Percentiles rank a stretch among this genome's conserved stretches.
Conservation (phyloP, 1,140 invertebrate species). For the Harlomillsia oculata region DNA sequence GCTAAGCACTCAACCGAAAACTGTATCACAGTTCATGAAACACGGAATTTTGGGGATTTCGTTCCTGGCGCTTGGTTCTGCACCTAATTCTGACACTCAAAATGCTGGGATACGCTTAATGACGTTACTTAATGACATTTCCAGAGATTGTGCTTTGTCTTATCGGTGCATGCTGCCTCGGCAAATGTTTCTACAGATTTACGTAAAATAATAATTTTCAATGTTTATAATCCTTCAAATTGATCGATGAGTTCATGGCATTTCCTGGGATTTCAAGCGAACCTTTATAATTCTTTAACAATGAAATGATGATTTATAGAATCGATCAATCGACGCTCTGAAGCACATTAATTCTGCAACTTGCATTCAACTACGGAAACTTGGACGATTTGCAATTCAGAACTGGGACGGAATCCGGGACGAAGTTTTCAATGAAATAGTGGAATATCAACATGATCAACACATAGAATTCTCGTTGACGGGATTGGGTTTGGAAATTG, state of each 20-base stretch:
- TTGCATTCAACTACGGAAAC: background rate
- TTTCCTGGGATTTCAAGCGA: background rate
- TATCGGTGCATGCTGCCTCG: background rate
- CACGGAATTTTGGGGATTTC: conserved; percentile 4
- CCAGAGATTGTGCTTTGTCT: background rate
- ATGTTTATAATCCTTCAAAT: background rate
- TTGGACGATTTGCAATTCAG: background rate
- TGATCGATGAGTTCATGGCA: background rate
- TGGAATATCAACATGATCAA: background rate
- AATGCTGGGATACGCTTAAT: background rate
- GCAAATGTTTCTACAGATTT: background rate
- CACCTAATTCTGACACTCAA: background rate
- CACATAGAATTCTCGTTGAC: no score
- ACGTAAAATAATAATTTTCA: background rate
- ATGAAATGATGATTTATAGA: background rate
- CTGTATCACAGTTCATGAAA: background rate
- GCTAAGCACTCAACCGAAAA: background rate
- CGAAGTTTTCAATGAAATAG: background rate
- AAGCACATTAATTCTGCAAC: background rate
- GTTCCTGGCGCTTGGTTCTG: background rate
- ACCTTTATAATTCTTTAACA: background rate
- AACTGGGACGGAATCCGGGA: background rate
- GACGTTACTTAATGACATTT: background rate
- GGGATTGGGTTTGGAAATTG: no score
- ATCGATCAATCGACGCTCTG: background rate